Base-by-base conservation (phyloP, 2,797 vertebrate genomes). In the Acanthurus tractus region DNA sequence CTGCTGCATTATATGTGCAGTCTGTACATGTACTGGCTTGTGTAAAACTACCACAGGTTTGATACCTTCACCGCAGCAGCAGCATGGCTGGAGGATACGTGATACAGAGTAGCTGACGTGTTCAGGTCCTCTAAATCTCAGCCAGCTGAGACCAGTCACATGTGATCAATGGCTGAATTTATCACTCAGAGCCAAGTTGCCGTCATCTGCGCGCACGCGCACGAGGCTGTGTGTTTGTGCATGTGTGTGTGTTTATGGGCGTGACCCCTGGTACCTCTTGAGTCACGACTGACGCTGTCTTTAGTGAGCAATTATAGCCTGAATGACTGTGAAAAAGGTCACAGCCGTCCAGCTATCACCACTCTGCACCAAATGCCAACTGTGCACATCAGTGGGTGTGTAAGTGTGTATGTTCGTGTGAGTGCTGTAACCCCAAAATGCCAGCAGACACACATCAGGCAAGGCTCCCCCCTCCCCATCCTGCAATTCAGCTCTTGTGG, bases 241-340 rank as follows among this genome's bases (percentile, higher is more conserved):
- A 20, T 29, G 49, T 70, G 44, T 59, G 65, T 49, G 62, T 53
- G 71, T 78, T 76, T 46, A 53, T 25, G 14, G 65, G 25, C 38
- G 57, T 40, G 52, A 74, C 86, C 81, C 81, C 67, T 46, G 59
- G 75, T 73, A 78, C 81, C 80, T 85, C 88, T 81, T 54, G 74
- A 85, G 81, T 90, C 81, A 74, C 84, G 65, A 86, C 75, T 78
- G 84, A 87, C 85, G 76, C 68, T 84, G 86, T 94, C 88, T 93
- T 94, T 93, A 92, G 90, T 65, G 62, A 87, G 82, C 88, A 89
- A 92, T 94, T 94, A 94, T 79, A 88, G 86, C 74, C 83, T 79
- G 83, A 84, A 81, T 36, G 76, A 86, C 82, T 74, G 74, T 64
- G 88, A 76, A 86, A 93, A 95, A 95, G 93, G 94, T 94, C 93